Evolutionary conservation across 2,113 vertebrate genomes (phyloP), one percentile per base, ranked within the genome.

Genomic region (Passer domesticus): DNA sequence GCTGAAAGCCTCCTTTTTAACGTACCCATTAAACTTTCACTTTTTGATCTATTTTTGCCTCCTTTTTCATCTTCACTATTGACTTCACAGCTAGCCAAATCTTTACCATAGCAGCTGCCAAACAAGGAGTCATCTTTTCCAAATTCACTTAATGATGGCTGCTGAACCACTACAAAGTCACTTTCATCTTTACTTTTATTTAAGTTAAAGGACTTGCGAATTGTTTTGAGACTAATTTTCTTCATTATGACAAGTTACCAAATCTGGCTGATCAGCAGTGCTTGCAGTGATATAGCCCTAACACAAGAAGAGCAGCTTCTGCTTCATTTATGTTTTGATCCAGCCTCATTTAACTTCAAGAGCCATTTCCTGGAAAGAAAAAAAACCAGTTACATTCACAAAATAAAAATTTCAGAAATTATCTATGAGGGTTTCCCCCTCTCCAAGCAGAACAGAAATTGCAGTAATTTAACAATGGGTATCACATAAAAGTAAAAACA

Each of bases 191-290:
- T 99, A 97, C 99, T 99, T 98, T 99, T 99, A 90, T 97, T 99
- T 97, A 99, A 98, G 97, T 98, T 99, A 95, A 99, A 99, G 96
- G 99, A 99, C 90, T 99, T 99, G 95, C 99, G 98, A 97, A 99
- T 99, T 97, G 99, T 99, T 97, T 99, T 99, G 96, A 99, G 99
- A 98, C 99, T 99, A 86, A 99, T 99, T 97, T 99, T 99, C 99
- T 99, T 99, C 99, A 99, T 99, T 98, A 98, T 99, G 98, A 97
- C 97, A 93, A 87, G 90, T 79, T 80, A 91, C 86, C 93, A 92
- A 92, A 85, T 92, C 80, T 88, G 66, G 85, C 63, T 87, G 93
- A 90, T 97, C 96, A 96, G 85, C 83, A 88, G 91, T 87, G 93
- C 89, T 97, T 89, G 93, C 13, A 39, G 60, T 94, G 86, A 81